phyloP scores from a whole-genome alignment of 2,888 invertebrate species.

The Ectemnius cavifrons region DNA sequence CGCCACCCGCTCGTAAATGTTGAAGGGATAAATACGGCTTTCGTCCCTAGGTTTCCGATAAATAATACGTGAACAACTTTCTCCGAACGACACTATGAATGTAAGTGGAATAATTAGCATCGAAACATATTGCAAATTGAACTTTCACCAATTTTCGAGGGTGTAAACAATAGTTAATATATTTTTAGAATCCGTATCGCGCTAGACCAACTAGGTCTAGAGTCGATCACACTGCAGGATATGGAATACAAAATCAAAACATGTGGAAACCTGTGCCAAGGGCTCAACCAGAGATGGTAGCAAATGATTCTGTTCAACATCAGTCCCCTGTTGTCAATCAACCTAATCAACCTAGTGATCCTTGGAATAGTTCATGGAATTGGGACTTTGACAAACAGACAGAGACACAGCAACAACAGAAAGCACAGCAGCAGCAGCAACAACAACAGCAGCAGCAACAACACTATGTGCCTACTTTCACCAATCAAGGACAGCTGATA shows the following conservation, averaged over 20 bases:
- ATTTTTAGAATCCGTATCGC: constrained; percentile 74
- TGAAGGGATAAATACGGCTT: neutral
- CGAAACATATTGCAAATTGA: neutral
- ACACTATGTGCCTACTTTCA: constrained; percentile 60
- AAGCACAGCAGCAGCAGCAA: constrained; percentile 44
- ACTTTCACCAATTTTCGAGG: no score
- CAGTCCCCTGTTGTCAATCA: constrained; percentile 50
- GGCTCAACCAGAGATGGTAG: constrained; percentile 50
- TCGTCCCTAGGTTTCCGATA: constrained; percentile 39
- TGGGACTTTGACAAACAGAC: constrained; percentile 74
- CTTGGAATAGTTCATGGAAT: constrained; percentile 76
- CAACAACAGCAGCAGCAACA: constrained; percentile 39
- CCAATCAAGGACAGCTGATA: constrained; percentile 62
- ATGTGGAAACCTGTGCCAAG: constrained; percentile 64
- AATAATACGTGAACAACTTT: constrained; percentile 25
- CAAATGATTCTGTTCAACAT: constrained; percentile 57
- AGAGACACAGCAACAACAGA: constrained; percentile 60
- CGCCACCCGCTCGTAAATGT: no score
- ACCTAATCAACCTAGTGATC: constrained; percentile 42
- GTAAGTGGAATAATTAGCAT: constrained; percentile 38
- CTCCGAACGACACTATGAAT: constrained; percentile 42
- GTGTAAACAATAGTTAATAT: neutral
- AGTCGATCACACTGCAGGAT: constrained; percentile 67
- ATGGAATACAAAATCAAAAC: constrained; percentile 71
- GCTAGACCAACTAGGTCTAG: constrained; percentile 69